Evolutionary conservation across 1,140 invertebrate genomes (phyloP), one percentile per base, ranked within the genome.

Genomic region (Cotesia vestalis): DNA sequence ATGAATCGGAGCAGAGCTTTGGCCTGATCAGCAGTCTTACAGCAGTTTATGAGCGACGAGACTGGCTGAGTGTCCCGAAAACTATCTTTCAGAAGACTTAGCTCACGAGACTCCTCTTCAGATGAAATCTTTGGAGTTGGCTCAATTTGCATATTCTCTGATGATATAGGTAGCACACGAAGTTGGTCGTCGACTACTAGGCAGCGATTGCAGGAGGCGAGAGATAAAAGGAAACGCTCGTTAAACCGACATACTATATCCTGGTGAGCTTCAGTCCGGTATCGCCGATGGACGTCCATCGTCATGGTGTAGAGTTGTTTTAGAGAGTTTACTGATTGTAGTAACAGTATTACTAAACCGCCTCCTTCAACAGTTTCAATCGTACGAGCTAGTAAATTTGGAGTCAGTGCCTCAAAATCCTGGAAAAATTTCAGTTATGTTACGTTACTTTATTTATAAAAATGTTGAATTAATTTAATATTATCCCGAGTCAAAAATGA

Each of bases 321-420:
- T 4, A 99, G 86, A 0, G 97, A 99, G 60, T 90, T 89, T 73
- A 99, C 89, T 35, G 92, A 92, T 81, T 95, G 92, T 0, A 99
- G 86, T 6, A 99, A 85, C 69, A 99, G 89, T 46, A 99, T 91
- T 71, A 99, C 92, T 0, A 99, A 78, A 20, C 98, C 98, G 72
- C 98, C 98, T 68, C 98, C 98, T 90, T 99, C 96, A 0, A 99
- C 96, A 0, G 98, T 99, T 90, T 99, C 98, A 76, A 99, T 92
- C 4, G 98, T 99, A 75, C 98, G 88, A 0, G 98, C 98, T 80
- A 99, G 88, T 57, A 99, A 89, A 87, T 99, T 99, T 4, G 98
- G 98, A n/a, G 98, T 99, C 0, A 99, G 79, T 2, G 98, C 98
- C 89, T 99, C 98, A 90, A 99, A 99, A 88, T 99, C 98, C 46